phyloP scores from a whole-genome alignment of 2,797 vertebrate genomes.

The Galago senegalensis region DNA sequence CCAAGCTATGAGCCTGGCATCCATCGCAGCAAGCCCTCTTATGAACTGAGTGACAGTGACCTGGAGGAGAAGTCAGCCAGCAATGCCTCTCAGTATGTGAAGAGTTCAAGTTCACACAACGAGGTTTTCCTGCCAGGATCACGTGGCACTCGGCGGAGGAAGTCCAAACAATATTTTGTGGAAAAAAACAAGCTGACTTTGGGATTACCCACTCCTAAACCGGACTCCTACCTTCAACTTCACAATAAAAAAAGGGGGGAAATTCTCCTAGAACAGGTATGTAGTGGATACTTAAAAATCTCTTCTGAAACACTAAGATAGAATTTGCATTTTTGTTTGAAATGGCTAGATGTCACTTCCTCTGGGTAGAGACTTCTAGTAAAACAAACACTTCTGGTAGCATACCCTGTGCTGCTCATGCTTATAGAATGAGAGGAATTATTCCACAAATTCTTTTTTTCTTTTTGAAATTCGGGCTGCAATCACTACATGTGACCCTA shows the following conservation, averaged over 20 bases:
- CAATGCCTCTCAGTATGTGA: neutral
- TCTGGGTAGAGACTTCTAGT: neutral
- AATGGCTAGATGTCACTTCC: neutral
- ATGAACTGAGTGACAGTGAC: constrained; percentile 35
- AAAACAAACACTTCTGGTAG: neutral
- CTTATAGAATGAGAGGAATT: neutral
- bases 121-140: constrained; percentile 46
- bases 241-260: constrained; percentile 88
- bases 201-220: constrained; percentile 88
- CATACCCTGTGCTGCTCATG: neutral
- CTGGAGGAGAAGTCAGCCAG: constrained; percentile 15
- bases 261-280: constrained; percentile 88
- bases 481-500: too few species aligned
- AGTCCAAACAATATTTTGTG: constrained; percentile 90
- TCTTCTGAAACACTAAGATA: neutral
- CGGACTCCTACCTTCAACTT: constrained; percentile 91
- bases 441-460: neutral
- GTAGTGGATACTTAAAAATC: constrained; percentile 44
- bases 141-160: constrained; percentile 57
- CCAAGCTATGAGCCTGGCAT: neutral
- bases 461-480: too few species aligned
- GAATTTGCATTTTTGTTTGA: neutral
- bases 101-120: constrained; percentile 55
- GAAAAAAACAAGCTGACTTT: constrained; percentile 93
- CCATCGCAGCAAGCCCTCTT: neutral